A percentile compares a stretch with the other conserved stretches of the same genome.
Conservation (phyloP, 1,140 invertebrate species). For the Danaus melanippus region DNA sequence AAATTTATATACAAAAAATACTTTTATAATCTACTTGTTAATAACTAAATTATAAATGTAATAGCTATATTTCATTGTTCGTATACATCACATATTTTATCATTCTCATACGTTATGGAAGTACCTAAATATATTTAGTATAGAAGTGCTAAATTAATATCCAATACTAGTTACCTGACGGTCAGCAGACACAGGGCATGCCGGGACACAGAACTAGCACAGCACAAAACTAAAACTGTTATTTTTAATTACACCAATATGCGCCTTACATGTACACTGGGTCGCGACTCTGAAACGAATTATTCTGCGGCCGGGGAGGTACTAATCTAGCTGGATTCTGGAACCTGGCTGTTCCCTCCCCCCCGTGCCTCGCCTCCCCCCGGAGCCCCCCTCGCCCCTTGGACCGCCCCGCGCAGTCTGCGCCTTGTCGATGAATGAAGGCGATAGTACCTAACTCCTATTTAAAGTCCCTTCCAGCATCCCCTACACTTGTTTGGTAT, state of each 20-base stretch:
- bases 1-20: too few relatives aligned
- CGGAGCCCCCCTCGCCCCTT: slow-evolving; percentile 20
- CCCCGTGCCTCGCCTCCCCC: slow-evolving; percentile 30
- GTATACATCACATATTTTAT: too few relatives aligned
- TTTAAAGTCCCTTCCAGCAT: slow-evolving; percentile 50
- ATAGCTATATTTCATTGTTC: too few relatives aligned
- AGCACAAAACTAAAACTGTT: background rate
- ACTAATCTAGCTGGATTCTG: slow-evolving; percentile 54
- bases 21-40: too few relatives aligned
- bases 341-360: slow-evolving; percentile 27
- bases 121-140: too few relatives aligned
- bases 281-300: slow-evolving; percentile 15
- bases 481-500: slow-evolving; percentile 51
- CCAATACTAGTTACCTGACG: too few relatives aligned
- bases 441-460: slow-evolving; percentile 34
- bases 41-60: too few relatives aligned
- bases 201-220: too few relatives aligned
- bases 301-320: slow-evolving; percentile 33
- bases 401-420: slow-evolving; percentile 46
- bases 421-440: slow-evolving; percentile 61
- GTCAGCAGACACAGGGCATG: too few relatives aligned
- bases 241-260: slow-evolving; percentile 1
- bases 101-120: too few relatives aligned
- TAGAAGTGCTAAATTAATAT: too few relatives aligned
- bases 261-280: background rate